These are phyloP conservation scores for Prionailurus viverrinus DNA, from an alignment of 2,113 vertebrate species.

Conservation along the genomic window DNA sequence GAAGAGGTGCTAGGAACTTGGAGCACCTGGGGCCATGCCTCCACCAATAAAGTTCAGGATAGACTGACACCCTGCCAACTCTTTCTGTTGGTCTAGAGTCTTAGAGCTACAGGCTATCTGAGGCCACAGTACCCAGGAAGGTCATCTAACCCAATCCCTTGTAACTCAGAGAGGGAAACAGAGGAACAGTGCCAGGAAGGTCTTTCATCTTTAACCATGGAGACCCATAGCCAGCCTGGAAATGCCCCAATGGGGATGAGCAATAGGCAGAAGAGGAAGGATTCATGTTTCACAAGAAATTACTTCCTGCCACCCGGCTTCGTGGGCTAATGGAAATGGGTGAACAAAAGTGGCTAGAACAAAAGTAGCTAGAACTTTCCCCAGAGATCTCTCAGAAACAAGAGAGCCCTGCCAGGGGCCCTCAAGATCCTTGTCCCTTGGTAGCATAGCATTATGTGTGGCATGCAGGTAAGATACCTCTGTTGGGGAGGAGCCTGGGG, in stretches of 20 bases:
- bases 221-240: neutral
- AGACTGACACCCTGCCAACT: neutral
- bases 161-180: neutral
- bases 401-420: neutral
- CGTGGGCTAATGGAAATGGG: neutral
- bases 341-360: neutral
- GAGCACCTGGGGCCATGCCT: neutral
- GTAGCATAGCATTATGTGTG: neutral
- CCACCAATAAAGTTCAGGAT: neutral
- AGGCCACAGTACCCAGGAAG: neutral
- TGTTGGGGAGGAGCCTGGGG: neutral
- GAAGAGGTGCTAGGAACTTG: neutral
- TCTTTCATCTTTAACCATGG: neutral
- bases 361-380: neutral
- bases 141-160: neutral
- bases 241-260: neutral
- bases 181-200: neutral
- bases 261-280: neutral
- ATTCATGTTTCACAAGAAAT: neutral
- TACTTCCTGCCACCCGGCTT: neutral
- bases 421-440: neutral
- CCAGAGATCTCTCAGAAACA: neutral
- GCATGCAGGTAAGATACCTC: conserved; percentile 9
- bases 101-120: neutral
- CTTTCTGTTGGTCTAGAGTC: neutral